Evolutionary conservation across 2,113 vertebrate genomes (phyloP).

Genomic region (Craseonycteris thonglongyai): DNA sequence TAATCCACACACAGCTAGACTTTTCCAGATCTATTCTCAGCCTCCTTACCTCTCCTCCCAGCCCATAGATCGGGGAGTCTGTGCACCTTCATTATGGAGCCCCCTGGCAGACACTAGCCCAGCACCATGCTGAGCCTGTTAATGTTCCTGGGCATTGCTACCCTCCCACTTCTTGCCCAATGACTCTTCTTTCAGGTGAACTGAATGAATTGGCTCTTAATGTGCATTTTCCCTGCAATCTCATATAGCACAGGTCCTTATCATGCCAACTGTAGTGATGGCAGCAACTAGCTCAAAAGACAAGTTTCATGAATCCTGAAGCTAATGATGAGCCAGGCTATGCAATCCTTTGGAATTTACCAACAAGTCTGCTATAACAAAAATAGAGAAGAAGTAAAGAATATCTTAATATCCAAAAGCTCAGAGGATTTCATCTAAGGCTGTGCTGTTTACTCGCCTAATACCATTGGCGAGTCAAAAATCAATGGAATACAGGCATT

Average conservation of each 20-base stretch:
- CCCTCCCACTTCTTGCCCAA: slow-evolving; percentile 35
- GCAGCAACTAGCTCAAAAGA: neutral
- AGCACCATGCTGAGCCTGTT: slow-evolving; percentile 2
- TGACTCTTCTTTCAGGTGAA: slow-evolving; percentile 17
- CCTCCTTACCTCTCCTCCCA: neutral
- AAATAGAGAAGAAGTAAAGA: slow-evolving; percentile 57
- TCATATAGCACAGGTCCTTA: neutral
- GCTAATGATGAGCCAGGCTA: neutral
- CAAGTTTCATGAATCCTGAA: neutral
- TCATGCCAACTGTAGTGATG: neutral
- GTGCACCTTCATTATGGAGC: slow-evolving; percentile 36
- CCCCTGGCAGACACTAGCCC: slow-evolving; percentile 2
- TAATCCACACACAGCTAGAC: neutral
- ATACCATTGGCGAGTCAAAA: slow-evolving; percentile 57
- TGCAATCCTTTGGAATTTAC: slow-evolving; percentile 14
- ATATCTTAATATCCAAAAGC: slow-evolving; percentile 53
- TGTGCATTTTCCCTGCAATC: neutral
- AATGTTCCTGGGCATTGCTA: slow-evolving; percentile 35
- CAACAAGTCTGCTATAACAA: slow-evolving; percentile 44
- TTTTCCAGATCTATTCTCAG: neutral
- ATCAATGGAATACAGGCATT: slow-evolving; percentile 51
- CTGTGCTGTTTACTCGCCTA: slow-evolving; percentile 36
- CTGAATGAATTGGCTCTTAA: neutral
- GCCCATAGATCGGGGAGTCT: neutral
- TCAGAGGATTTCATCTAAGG: slow-evolving; percentile 52